phyloP scores from a whole-genome alignment of 2,113 vertebrate genomes.

The Nannobrachium achirus region DNA sequence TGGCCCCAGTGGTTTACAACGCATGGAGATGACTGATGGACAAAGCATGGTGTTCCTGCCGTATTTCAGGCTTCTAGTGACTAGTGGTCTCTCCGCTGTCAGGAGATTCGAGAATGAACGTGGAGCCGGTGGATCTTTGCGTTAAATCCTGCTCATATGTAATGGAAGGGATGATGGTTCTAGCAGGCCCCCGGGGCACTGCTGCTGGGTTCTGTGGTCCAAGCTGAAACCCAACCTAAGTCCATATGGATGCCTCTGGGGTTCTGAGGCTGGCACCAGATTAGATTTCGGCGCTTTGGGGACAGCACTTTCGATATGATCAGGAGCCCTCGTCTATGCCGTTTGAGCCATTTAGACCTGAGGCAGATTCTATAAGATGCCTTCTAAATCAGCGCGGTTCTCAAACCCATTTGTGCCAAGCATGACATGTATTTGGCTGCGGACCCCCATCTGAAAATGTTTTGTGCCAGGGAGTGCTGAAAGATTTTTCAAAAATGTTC shows the following conservation, averaged over 20 bases:
- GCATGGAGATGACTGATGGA: slow-evolving; percentile 34
- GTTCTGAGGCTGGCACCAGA: not conserved
- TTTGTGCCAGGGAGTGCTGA: too few species aligned
- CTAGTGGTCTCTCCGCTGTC: slow-evolving; percentile 17
- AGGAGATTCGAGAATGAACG: slow-evolving; percentile 39
- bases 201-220: slow-evolving; percentile 21
- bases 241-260: slow-evolving; percentile 3
- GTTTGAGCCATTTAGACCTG: too few species aligned
- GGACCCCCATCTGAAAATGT: too few species aligned
- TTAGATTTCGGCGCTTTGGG: not conserved
- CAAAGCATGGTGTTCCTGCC: slow-evolving; percentile 41
- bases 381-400: too few species aligned
- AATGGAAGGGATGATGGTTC: slow-evolving; percentile 61
- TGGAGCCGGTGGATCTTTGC: slow-evolving; percentile 30
- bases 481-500: too few species aligned
- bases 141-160: slow-evolving; percentile 49
- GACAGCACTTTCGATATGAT: not conserved
- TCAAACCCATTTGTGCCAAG: too few species aligned
- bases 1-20: not conserved
- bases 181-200: slow-evolving; percentile 41
- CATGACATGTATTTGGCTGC: too few species aligned
- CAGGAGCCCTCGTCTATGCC: too few species aligned
- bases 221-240: slow-evolving; percentile 9
- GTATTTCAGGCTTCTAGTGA: slow-evolving; percentile 39
- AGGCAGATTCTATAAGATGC: too few species aligned